Percentiles rank a stretch among this genome's conserved stretches.
Conservation (phyloP, 2,113 vertebrate species). For the Grammomys surdaster region DNA sequence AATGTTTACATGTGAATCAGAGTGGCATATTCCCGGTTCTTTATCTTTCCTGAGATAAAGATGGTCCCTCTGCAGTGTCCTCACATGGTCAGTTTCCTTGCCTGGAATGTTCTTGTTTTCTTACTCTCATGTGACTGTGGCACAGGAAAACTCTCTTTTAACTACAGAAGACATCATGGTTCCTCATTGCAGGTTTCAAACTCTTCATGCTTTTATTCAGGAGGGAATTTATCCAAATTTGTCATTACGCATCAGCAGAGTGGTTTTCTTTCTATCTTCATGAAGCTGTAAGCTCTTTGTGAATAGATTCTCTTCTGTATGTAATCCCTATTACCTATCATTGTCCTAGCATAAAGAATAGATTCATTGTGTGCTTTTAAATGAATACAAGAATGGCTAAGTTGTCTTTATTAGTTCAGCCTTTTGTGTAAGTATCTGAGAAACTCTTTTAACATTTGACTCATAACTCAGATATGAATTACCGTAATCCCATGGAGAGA, state of each 20-base stretch:
- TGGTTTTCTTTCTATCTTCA: neutral
- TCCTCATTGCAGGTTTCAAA: neutral
- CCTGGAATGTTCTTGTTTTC: neutral
- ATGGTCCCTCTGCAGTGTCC: neutral
- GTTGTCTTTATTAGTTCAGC: slow-evolving; percentile 28
- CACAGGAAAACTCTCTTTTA: neutral
- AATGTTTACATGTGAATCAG: neutral
- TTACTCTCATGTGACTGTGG: neutral
- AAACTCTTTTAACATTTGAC: neutral
- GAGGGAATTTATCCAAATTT: neutral
- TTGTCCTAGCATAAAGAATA: neutral
- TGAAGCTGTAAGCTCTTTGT: neutral
- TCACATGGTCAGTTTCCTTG: neutral
- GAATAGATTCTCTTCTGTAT: neutral
- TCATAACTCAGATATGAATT: slow-evolving; percentile 33
- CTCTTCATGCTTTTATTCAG: neutral
- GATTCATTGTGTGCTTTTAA: slow-evolving; percentile 1
- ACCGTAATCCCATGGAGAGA: slow-evolving; percentile 40
- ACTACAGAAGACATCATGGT: neutral
- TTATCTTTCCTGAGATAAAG: neutral
- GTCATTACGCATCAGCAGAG: neutral
- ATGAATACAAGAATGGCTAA: slow-evolving; percentile 44
- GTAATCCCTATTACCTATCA: neutral
- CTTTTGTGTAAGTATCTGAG: slow-evolving; percentile 1
- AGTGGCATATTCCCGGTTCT: neutral